Evolutionary conservation across 2,797 vertebrate species (phyloP).

Genomic region (Malacoctenus gilli): DNA sequence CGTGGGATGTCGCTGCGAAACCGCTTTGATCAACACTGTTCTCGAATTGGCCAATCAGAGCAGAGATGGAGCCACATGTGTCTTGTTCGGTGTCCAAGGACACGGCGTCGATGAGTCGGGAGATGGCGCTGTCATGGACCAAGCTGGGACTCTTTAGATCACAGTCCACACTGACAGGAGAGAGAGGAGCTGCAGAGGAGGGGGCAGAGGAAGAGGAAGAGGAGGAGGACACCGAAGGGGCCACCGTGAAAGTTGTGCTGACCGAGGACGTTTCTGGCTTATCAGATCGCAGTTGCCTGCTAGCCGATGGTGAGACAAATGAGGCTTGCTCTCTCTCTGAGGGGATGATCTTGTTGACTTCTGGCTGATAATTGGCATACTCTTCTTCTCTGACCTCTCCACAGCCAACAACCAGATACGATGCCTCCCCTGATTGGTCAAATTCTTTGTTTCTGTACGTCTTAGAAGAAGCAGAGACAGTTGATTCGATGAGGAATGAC

Average conservation of each 20-base stretch:
- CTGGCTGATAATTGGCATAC: slow-evolving; percentile 63
- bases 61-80: slow-evolving; percentile 87
- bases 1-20: slow-evolving; percentile 54
- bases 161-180: slow-evolving; percentile 46
- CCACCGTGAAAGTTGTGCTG: slow-evolving; percentile 60
- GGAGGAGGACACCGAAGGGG: slow-evolving; percentile 64
- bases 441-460: slow-evolving; percentile 41
- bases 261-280: slow-evolving; percentile 68
- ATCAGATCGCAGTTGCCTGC: slow-evolving; percentile 42
- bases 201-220: slow-evolving; percentile 66
- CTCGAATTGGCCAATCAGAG: slow-evolving; percentile 88
- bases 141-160: slow-evolving; percentile 73
- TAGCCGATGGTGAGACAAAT: slow-evolving; percentile 30
- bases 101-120: slow-evolving; percentile 90
- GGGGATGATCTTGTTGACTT: slow-evolving; percentile 25
- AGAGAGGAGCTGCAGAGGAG: slow-evolving; percentile 48
- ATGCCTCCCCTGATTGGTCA: slow-evolving; percentile 61
- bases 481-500: slow-evolving; percentile 51
- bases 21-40: slow-evolving; percentile 71
- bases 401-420: slow-evolving; percentile 74
- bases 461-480: slow-evolving; percentile 46
- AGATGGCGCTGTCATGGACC: slow-evolving; percentile 88
- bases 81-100: slow-evolving; percentile 85
- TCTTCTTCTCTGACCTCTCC: slow-evolving; percentile 56
- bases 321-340: slow-evolving; percentile 27